These are phyloP conservation scores for Steatornis caripensis DNA, from an alignment of 2,113 vertebrate genomes.

Conservation along the genomic window DNA sequence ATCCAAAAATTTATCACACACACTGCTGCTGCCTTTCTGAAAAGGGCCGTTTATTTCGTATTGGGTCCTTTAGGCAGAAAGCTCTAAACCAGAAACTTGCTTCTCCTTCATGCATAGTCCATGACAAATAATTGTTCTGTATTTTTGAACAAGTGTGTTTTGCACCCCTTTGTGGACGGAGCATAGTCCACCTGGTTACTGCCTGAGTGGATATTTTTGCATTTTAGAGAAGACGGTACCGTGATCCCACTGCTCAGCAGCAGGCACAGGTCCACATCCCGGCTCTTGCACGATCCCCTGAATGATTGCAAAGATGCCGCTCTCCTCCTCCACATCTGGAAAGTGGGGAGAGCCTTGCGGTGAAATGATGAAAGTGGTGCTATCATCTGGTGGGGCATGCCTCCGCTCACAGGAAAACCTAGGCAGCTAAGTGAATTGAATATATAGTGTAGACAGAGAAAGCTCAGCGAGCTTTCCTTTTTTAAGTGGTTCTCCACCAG, in stretches of 20 bases:
- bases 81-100: not conserved
- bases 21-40: not conserved
- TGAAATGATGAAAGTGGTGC: not conserved
- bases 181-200: not conserved
- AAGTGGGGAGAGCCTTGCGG: not conserved
- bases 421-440: not conserved
- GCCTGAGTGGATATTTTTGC: not conserved
- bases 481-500: not conserved
- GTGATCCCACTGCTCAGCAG: not conserved
- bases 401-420: not conserved
- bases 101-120: not conserved
- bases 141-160: not conserved
- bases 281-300: too few species aligned
- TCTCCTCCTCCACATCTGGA: not conserved
- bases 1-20: not conserved
- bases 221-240: not conserved
- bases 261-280: not conserved
- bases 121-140: not conserved
- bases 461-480: not conserved
- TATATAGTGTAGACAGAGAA: not conserved
- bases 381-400: not conserved
- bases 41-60: not conserved
- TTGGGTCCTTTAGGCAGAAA: not conserved
- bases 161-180: not conserved
- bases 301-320: not conserved